These are phyloP conservation scores for Axis porcinus DNA, from an alignment of 2,113 vertebrate genomes.

Conservation along the genomic window DNA sequence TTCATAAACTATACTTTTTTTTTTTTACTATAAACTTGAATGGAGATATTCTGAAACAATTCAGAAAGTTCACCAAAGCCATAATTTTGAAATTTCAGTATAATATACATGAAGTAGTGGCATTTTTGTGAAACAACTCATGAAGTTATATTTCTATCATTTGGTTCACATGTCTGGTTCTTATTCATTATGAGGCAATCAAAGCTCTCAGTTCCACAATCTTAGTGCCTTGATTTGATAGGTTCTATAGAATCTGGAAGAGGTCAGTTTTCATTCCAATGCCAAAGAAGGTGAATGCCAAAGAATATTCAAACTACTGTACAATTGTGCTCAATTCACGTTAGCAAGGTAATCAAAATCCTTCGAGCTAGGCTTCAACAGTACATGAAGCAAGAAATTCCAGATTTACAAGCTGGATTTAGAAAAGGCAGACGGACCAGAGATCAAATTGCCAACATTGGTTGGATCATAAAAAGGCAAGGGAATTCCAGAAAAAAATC, in stretches of 20 bases:
- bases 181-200: not conserved
- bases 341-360: not conserved
- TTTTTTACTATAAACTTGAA: not conserved
- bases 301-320: not conserved
- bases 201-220: not conserved
- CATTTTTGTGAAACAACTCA: not conserved
- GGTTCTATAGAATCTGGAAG: not conserved
- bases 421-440: accelerated
- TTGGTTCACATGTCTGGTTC: not conserved
- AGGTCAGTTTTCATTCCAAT: not conserved
- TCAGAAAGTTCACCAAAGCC: not conserved
- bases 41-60: slow-evolving; percentile 5
- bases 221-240: not conserved
- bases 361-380: not conserved
- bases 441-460: not conserved
- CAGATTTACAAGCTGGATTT: not conserved
- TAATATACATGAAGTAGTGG: not conserved
- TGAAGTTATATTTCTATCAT: not conserved
- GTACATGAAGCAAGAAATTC: not conserved
- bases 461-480: not conserved
- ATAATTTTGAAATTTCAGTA: not conserved
- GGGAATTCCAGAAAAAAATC: not conserved
- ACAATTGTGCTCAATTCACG: not conserved
- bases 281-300: not conserved
- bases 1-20: not conserved